Percentiles rank a stretch among this genome's conserved stretches.
These are phyloP conservation scores for Nemoura dubitans DNA, from an alignment of 2,888 invertebrate genomes.

Conservation along the genomic window DNA sequence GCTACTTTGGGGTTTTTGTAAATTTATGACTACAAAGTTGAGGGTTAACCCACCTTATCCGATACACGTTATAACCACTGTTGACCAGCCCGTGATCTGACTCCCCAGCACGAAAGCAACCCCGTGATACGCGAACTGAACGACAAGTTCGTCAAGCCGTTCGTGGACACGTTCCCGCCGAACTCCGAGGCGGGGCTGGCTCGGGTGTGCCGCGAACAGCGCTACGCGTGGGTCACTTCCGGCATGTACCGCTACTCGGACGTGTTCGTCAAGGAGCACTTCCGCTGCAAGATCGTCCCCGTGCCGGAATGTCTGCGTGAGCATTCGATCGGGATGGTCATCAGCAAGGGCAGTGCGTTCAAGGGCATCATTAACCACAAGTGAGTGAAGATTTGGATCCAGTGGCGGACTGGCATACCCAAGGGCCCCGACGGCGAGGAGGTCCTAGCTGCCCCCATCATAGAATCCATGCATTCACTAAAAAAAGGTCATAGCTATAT, in stretches of 20 bases:
- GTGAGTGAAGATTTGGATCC: too few relatives aligned
- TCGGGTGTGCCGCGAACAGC: neutral
- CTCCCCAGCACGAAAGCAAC: neutral
- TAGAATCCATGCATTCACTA: too few relatives aligned
- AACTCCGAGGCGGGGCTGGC: neutral
- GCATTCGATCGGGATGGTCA: neutral
- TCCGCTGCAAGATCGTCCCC: neutral
- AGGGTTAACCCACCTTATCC: too few relatives aligned
- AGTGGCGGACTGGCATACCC: too few relatives aligned
- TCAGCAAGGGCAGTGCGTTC: neutral
- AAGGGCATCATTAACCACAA: neutral
- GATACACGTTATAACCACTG: too few relatives aligned
- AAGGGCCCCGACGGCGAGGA: too few relatives aligned
- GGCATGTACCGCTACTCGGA: neutral
- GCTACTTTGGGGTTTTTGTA: too few relatives aligned
- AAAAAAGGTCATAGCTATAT: too few relatives aligned
- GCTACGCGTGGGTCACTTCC: constrained; percentile 1
- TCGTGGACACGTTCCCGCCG: neutral
- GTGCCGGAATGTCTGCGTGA: neutral
- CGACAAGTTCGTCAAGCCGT: neutral
- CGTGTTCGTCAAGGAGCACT: neutral
- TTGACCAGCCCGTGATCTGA: too few relatives aligned
- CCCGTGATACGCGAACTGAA: neutral
- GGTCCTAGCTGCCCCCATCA: too few relatives aligned
- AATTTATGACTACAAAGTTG: too few relatives aligned